A percentile compares a stretch with the other conserved stretches of the same genome.
Conservation (phyloP, 2,888 invertebrate genomes). For the Mallateleia sp. region DNA sequence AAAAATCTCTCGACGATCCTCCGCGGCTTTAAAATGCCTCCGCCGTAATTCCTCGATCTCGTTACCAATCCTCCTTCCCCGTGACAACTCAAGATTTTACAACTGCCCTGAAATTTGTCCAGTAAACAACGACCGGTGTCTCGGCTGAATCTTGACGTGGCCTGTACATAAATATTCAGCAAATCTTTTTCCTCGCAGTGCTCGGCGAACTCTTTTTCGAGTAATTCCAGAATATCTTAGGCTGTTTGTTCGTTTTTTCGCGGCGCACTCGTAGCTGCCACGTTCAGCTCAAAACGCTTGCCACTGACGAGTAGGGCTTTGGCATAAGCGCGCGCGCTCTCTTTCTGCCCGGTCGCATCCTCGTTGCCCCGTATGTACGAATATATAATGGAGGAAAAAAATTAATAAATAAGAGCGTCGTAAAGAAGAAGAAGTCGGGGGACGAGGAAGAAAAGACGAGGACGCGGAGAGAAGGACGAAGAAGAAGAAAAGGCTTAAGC, state of each 20-base stretch:
- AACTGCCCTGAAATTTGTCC: conserved; percentile 42
- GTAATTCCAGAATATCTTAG: conserved; percentile 59
- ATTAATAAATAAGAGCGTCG: conserved; percentile 67
- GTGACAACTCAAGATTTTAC: conserved; percentile 17
- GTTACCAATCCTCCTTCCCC: neutral
- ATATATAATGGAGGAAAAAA: conserved; percentile 69
- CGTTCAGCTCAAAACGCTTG: conserved; percentile 64
- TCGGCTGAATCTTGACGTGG: conserved; percentile 43
- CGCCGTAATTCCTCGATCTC: neutral
- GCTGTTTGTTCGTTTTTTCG: conserved; percentile 50
- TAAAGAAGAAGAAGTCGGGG: neutral
- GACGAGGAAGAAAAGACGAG: conserved; percentile 31
- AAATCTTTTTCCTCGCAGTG: conserved; percentile 62
- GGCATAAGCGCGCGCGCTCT: conserved; percentile 42
- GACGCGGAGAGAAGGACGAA: conserved; percentile 34
- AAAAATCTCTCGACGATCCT: no score
- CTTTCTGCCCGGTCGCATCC: conserved; percentile 39
- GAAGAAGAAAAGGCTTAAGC: conserved; percentile 65
- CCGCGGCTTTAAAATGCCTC: no score
- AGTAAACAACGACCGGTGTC: conserved; percentile 41
- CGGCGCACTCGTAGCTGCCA: conserved; percentile 63
- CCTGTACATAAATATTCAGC: conserved; percentile 74
- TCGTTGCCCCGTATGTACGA: conserved; percentile 51
- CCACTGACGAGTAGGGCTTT: conserved; percentile 66
- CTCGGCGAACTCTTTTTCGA: conserved; percentile 65